Evolutionary conservation across 2,797 vertebrate species (phyloP), one percentile per base, ranked within the genome.

Genomic region (Loris lydekkerianus): DNA sequence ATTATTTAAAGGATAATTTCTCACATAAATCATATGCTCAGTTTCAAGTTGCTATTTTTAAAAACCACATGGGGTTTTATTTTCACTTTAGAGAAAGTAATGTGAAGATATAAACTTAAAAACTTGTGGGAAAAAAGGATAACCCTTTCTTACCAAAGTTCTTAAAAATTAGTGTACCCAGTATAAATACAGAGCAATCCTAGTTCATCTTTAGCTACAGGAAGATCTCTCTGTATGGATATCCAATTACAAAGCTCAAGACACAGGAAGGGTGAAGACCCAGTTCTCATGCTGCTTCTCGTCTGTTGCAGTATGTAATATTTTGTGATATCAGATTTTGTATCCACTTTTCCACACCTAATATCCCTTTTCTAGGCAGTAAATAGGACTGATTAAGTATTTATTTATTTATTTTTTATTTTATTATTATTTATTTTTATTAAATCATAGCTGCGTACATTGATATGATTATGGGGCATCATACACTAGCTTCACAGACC

Each of bases 281-380:
- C 20, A 75, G 2, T 7, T 70, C 27, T 69, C 72, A 95, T 63
- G 87, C 29, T 90, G 40, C n/a, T 61, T 89, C 23, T 93, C 25
- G 63, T 58, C 21, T 91, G 53, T 69, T 91, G 43, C 31, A 34
- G 15, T 80, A 29, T 9, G 29, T 21, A 84, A 9, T 63, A 40
- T 84, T 89, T 86, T 87, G 25, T 90, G 17, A 93, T 58, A 82
- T 86, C 49, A 61, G 18, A 69, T 92, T 93, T 31, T 76, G 2
- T 73, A 69, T n/a, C 21, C 10, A 84, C 58, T 84, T 87, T 85
- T 67, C 46, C 58, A 67, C 7, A 40, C 10, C 25, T 69, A 43
- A 23, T 67, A 2, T 53, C 37, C 25, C 77, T 92, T 90, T 90
- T 15, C 61, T 63, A 23, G 61, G 31, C 18, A 76, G 1, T 72